Conservation (phyloP, 2,797 vertebrate genomes). For the Otus scops region DNA sequence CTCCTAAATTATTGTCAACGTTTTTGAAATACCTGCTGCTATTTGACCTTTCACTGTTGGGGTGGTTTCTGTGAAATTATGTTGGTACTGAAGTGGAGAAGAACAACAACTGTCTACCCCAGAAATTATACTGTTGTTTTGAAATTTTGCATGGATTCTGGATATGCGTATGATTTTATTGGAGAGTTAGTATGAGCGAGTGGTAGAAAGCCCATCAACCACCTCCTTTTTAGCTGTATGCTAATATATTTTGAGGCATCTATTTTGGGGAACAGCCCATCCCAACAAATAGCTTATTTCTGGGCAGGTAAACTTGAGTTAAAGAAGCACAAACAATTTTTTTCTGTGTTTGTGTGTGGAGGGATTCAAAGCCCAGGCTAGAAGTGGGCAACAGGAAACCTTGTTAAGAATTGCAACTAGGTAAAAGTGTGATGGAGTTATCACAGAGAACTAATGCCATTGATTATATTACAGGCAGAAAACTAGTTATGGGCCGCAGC, state of each 20-base stretch:
- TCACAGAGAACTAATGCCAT: background rate
- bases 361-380: background rate
- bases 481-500: background rate
- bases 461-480: background rate
- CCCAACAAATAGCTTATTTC: background rate
- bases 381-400: background rate
- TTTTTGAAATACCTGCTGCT: background rate
- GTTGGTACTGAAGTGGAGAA: background rate
- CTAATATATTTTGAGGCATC: background rate
- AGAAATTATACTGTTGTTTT: background rate
- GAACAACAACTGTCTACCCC: background rate
- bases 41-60: background rate
- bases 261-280: background rate
- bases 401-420: background rate
- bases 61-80: background rate
- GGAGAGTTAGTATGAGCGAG: background rate
- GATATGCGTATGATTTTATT: background rate
- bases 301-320: background rate
- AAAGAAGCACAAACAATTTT: background rate
- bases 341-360: background rate
- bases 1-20: background rate
- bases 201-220: background rate
- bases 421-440: background rate
- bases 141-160: background rate
- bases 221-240: background rate